A percentile compares a stretch with the other conserved stretches of the same genome.
Conservation (phyloP, 2,113 vertebrate genomes). For the Hippocampus guttulatus region DNA sequence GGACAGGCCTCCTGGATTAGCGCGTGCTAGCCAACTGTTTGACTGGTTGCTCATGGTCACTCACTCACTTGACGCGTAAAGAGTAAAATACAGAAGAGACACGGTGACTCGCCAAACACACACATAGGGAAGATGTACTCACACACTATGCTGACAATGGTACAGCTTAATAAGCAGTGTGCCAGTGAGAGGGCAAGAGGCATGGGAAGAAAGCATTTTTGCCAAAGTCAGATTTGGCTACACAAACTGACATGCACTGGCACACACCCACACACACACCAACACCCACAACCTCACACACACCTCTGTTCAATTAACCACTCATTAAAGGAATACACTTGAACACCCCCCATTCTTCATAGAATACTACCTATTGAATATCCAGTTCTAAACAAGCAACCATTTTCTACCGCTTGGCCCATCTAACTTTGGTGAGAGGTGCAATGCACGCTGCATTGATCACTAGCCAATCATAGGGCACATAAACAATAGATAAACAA, state of each 20-base stretch:
- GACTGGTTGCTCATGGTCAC: constrained; percentile 41
- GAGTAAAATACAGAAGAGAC: constrained; percentile 33
- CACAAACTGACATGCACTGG: not conserved
- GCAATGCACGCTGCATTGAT: too few relatives aligned
- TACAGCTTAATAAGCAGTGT: constrained; percentile 46
- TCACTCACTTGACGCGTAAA: constrained; percentile 25
- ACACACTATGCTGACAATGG: constrained; percentile 28
- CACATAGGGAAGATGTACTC: not conserved
- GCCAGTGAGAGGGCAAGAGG: constrained; percentile 42
- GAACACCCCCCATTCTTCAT: not conserved
- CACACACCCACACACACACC: not conserved
- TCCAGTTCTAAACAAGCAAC: too few relatives aligned
- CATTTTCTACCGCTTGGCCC: too few relatives aligned
- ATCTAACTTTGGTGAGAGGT: too few relatives aligned
- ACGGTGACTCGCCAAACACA: constrained; percentile 19
- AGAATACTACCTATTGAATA: too few relatives aligned
- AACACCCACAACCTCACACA: not conserved
- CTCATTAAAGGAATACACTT: not conserved
- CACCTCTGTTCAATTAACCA: not conserved
- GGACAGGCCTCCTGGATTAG: constrained; percentile 52
- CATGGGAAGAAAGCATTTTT: constrained; percentile 50
- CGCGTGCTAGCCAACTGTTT: constrained; percentile 50
- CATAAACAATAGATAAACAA: too few relatives aligned
- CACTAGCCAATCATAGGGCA: too few relatives aligned
- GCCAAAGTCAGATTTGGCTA: constrained; percentile 29